Conservation (phyloP, 2,797 vertebrate species). For the Hippoglossus hippoglossus region DNA sequence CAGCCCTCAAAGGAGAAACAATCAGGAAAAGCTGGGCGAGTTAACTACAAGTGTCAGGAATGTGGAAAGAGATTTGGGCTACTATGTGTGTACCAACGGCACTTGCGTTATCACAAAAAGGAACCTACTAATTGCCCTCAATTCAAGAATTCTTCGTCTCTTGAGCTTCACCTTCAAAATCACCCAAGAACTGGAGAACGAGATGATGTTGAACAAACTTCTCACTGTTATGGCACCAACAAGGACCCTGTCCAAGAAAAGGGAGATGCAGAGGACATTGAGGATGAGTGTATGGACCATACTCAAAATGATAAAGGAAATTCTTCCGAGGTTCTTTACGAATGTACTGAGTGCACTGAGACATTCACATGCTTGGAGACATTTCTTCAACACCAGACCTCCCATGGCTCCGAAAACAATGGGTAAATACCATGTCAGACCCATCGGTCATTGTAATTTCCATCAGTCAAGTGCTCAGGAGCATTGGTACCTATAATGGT, state of each 20-base stretch:
- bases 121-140: slow-evolving; percentile 77
- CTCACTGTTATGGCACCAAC: slow-evolving; percentile 33
- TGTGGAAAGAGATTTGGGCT: slow-evolving; percentile 85
- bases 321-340: slow-evolving; percentile 75
- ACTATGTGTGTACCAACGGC: slow-evolving; percentile 84
- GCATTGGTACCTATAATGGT: slow-evolving; percentile 24
- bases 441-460: slow-evolving; percentile 16
- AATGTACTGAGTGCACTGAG: slow-evolving; percentile 84
- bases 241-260: slow-evolving; percentile 50
- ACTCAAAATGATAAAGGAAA: slow-evolving; percentile 59
- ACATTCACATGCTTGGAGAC: slow-evolving; percentile 80
- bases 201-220: slow-evolving; percentile 42
- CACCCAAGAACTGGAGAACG: slow-evolving; percentile 61
- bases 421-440: slow-evolving; percentile 48
- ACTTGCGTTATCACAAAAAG: slow-evolving; percentile 84
- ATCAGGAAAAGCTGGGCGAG: slow-evolving; percentile 62
- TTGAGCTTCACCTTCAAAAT: slow-evolving; percentile 78
- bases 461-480: slow-evolving; percentile 26
- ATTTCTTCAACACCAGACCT: slow-evolving; percentile 83
- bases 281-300: slow-evolving; percentile 62
- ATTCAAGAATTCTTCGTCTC: slow-evolving; percentile 75
- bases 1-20: slow-evolving; percentile 52
- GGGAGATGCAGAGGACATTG: slow-evolving; percentile 55
- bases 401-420: slow-evolving; percentile 76
- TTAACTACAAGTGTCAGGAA: slow-evolving; percentile 84